Evolutionary conservation across 1,140 invertebrate genomes (phyloP).

Genomic region (Orussus abietinus): DNA sequence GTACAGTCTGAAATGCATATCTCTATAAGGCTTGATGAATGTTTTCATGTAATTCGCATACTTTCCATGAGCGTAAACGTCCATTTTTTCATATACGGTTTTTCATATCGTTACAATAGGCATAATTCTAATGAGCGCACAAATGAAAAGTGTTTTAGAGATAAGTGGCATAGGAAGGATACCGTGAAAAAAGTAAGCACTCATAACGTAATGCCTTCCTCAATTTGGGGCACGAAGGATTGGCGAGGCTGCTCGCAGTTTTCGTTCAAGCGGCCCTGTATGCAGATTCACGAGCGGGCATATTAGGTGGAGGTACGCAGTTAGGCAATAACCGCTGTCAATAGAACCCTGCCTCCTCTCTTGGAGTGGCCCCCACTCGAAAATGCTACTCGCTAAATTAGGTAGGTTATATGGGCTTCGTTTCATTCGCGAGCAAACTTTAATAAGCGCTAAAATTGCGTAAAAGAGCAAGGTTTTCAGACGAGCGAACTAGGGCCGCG

Average conservation of each 20-base stretch:
- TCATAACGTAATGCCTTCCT: too few relatives aligned
- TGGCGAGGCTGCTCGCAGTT: constrained; percentile 46
- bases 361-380: constrained; percentile 46
- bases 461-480: constrained; percentile 57
- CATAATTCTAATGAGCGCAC: too few relatives aligned
- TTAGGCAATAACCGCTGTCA: constrained; percentile 57
- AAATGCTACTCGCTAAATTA: constrained; percentile 57
- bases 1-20: too few relatives aligned
- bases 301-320: constrained; percentile 56
- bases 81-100: too few relatives aligned
- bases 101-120: too few relatives aligned
- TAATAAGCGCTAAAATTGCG: constrained; percentile 57
- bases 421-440: constrained; percentile 58
- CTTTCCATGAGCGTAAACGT: too few relatives aligned
- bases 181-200: too few relatives aligned
- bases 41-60: too few relatives aligned
- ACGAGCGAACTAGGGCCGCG: constrained; percentile 45
- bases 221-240: too few relatives aligned
- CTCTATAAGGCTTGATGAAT: too few relatives aligned
- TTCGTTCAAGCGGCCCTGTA: constrained; percentile 43
- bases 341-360: constrained; percentile 46
- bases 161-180: too few relatives aligned
- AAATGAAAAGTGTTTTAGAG: too few relatives aligned
- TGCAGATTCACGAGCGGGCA: constrained; percentile 45
- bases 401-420: constrained; percentile 57